These are phyloP conservation scores for Mustelus asterias DNA, from an alignment of 2,113 vertebrate species.

Conservation along the genomic window DNA sequence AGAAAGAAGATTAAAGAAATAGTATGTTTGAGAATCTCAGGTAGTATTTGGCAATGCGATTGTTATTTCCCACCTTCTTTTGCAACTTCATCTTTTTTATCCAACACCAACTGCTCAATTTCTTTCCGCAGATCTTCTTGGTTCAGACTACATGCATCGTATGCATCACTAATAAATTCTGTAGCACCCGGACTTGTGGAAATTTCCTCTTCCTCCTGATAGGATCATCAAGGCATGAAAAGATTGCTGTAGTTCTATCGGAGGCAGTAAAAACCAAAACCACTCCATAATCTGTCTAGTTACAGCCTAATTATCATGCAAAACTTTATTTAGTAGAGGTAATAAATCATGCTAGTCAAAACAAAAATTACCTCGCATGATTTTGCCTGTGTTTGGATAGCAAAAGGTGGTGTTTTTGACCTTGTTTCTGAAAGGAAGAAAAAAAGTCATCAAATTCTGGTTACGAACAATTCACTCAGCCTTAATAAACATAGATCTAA, in stretches of 20 bases:
- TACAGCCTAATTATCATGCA: background rate
- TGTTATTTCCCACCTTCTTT: constrained; percentile 62
- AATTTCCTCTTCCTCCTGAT: constrained; percentile 84
- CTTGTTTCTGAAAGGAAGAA: constrained; percentile 66
- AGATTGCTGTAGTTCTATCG: background rate
- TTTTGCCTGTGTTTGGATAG: constrained; percentile 73
- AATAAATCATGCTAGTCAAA: background rate
- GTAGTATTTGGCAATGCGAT: background rate
- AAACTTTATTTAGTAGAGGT: background rate
- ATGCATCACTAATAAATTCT: constrained; percentile 95
- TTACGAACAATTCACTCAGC: background rate
- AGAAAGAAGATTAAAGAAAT: background rate
- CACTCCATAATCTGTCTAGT: background rate
- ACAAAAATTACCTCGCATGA: constrained; percentile 64
- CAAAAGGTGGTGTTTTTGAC: constrained; percentile 81
- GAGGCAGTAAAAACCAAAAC: background rate
- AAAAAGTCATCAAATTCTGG: background rate
- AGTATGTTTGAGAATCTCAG: background rate
- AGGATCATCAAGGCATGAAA: constrained; percentile 19
- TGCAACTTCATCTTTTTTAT: constrained; percentile 68
- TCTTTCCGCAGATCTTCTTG: constrained; percentile 91
- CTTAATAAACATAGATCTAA: background rate
- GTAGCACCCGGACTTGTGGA: constrained; percentile 90
- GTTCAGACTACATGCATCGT: constrained; percentile 75
- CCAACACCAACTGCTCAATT: constrained; percentile 92